A percentile compares a stretch with the other conserved stretches of the same genome.
Evolutionary conservation across 2,888 invertebrate genomes (phyloP).

Genomic region (Melanophora roralis): DNA sequence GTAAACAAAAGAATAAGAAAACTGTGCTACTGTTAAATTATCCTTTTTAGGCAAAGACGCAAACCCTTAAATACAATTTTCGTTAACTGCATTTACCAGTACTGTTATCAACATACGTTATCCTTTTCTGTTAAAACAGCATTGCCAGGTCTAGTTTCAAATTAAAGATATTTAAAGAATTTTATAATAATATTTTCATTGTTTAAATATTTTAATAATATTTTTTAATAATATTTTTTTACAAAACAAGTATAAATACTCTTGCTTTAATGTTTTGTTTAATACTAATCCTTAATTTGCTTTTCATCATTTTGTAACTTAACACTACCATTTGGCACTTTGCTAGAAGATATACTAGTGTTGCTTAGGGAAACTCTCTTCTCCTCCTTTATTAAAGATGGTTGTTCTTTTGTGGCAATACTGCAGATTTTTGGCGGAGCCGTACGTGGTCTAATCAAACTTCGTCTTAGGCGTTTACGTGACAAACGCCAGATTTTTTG

Average conservation of each 20-base stretch:
- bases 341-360: constrained; percentile 1
- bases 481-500: constrained; percentile 65
- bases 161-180: neutral
- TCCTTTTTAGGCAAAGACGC: neutral
- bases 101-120: constrained; percentile 25
- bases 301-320: neutral
- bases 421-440: constrained; percentile 67
- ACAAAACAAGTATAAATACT: neutral
- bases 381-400: neutral
- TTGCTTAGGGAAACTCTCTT: neutral
- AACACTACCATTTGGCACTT: constrained; percentile 67
- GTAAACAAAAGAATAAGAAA: neutral
- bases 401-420: constrained; percentile 7
- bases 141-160: neutral
- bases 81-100: neutral
- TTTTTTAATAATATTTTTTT: neutral
- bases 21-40: constrained; percentile 13
- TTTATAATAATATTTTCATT: neutral
- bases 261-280: neutral
- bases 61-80: neutral
- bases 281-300: neutral
- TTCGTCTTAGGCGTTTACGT: constrained; percentile 42
- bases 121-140: neutral
- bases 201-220: neutral
- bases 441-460: constrained; percentile 65